These are phyloP conservation scores for Dryococelus australis DNA, from an alignment of 2,888 invertebrate species.

Conservation along the genomic window DNA sequence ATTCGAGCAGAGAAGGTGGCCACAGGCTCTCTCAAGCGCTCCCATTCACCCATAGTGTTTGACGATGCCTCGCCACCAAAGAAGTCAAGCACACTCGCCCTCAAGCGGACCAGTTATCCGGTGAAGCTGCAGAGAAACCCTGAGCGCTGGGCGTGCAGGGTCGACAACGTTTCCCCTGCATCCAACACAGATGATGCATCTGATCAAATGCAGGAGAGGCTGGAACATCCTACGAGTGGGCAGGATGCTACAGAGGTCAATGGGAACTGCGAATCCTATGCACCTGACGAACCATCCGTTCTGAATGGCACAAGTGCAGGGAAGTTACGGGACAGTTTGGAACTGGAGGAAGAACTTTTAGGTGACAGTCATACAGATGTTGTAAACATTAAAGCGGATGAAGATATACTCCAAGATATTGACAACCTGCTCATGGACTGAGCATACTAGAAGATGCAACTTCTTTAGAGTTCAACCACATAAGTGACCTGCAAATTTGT, in stretches of 20 bases:
- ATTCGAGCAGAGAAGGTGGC: constrained; percentile 47
- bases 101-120: background rate
- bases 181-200: too few species aligned
- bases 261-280: background rate
- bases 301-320: background rate
- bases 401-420: constrained; percentile 20
- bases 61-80: background rate
- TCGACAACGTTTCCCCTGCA: too few species aligned
- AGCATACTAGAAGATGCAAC: background rate
- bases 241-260: background rate
- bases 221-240: background rate
- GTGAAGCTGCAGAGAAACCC: constrained; percentile 1
- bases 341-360: constrained; percentile 19
- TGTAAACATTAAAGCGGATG: constrained; percentile 3
- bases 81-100: too few species aligned
- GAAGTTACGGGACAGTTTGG: background rate
- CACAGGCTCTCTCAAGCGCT: constrained; percentile 23
- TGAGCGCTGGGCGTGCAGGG: background rate
- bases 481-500: background rate
- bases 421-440: constrained; percentile 9
- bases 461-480: background rate
- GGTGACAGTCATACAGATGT: background rate
- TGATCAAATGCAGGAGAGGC: too few species aligned
- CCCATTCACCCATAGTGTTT: constrained; percentile 38
- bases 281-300: background rate